Conservation (phyloP, 1,140 invertebrate species). For the Drosophila varians region DNA sequence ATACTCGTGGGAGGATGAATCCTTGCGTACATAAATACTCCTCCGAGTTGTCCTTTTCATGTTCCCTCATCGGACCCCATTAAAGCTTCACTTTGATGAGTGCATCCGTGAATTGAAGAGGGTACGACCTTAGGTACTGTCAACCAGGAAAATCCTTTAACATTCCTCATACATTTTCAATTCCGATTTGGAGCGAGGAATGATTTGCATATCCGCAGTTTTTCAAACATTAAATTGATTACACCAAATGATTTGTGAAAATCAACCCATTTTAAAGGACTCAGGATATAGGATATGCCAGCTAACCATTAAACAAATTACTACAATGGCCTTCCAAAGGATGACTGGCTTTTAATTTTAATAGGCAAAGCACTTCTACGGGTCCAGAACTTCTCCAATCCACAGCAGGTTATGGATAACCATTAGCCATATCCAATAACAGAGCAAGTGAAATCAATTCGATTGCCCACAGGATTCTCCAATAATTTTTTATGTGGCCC, state of each 20-base stretch:
- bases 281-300: not conserved
- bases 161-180: slow-evolving; percentile 1
- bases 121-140: not conserved
- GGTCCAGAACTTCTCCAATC: slow-evolving; percentile 7
- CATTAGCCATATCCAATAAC: slow-evolving; percentile 36
- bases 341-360: slow-evolving; percentile 8
- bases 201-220: slow-evolving; percentile 1
- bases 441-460: slow-evolving; percentile 27
- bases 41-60: slow-evolving; percentile 34
- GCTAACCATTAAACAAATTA: slow-evolving; percentile 1
- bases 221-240: slow-evolving; percentile 2
- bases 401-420: not conserved
- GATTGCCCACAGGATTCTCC: slow-evolving; percentile 14
- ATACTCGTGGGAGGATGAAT: slow-evolving; percentile 33
- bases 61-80: slow-evolving; percentile 36
- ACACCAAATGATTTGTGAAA: slow-evolving; percentile 2
- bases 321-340: not conserved
- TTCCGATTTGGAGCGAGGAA: not conserved
- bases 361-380: not conserved
- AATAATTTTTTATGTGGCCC: slow-evolving; percentile 33
- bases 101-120: slow-evolving; percentile 11
- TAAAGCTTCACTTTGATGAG: slow-evolving; percentile 26
- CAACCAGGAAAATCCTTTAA: no score
- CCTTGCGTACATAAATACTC: slow-evolving; percentile 38
- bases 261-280: not conserved